Conservation (phyloP, 37 sponge, comb jelly and placozoan genomes). For the Lycopodina hypogea region DNA sequence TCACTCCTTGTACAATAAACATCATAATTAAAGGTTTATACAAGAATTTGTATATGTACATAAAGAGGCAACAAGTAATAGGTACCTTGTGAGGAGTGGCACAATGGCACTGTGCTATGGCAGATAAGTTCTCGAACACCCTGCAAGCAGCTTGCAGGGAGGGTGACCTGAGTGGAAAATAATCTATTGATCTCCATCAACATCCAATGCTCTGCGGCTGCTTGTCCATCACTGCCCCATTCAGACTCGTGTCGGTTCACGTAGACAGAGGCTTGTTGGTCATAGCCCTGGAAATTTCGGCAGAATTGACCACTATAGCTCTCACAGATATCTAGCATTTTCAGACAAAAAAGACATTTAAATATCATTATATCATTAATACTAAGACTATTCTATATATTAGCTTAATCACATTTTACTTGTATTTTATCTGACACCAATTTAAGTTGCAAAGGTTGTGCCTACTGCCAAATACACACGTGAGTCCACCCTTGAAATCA, state of each 20-base stretch:
- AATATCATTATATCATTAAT: no score
- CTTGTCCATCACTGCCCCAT: neutral
- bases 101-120: constrained; percentile 4
- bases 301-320: constrained; percentile 7
- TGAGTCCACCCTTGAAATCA: no score
- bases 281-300: neutral
- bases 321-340: constrained; percentile 3
- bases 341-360: neutral
- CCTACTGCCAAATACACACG: no score
- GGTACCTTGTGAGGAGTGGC: neutral
- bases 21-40: no score
- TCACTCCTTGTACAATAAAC: no score
- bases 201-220: neutral
- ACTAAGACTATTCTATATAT: no score
- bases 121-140: neutral
- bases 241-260: neutral
- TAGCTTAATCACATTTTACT: no score
- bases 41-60: no score
- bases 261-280: neutral
- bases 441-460: no score
- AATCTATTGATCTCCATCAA: neutral
- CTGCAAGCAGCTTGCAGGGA: neutral
- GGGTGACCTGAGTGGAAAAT: no score
- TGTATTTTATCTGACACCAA: no score
- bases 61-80: no score